Evolutionary conservation across 2,797 vertebrate species (phyloP).

Genomic region (Alosa sapidissima): DNA sequence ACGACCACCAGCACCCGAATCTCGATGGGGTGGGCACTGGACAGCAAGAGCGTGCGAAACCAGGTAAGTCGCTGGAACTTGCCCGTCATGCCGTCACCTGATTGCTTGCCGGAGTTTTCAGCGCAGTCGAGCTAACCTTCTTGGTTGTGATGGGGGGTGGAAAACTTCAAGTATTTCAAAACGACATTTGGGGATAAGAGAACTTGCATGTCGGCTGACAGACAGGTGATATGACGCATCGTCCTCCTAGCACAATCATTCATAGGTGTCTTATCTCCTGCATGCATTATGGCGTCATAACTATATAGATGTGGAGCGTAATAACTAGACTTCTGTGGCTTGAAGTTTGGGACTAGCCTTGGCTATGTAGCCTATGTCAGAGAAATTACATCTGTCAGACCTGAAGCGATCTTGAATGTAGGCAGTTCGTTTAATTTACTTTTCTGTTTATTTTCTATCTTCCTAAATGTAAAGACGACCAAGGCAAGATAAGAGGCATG

Average conservation of each 20-base stretch:
- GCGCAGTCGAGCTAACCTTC: neutral
- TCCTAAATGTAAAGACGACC: neutral
- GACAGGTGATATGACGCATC: neutral
- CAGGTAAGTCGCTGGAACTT: constrained; percentile 7
- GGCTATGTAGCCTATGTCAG: neutral
- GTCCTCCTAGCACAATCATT: neutral
- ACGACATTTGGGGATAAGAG: neutral
- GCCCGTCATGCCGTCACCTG: neutral
- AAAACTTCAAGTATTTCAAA: neutral
- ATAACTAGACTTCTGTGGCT: neutral
- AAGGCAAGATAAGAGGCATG: constrained; percentile 26
- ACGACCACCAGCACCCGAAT: neutral
- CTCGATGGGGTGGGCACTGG: neutral
- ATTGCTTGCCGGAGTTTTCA: neutral
- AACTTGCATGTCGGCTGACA: neutral
- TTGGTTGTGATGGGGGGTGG: neutral
- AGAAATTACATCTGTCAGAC: neutral
- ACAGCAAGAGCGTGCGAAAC: neutral
- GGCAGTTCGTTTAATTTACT: neutral
- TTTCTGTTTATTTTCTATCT: neutral
- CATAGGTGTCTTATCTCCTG: neutral
- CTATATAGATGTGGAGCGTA: neutral
- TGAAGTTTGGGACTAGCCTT: constrained; percentile 7
- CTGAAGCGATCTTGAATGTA: neutral
- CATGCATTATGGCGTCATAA: constrained; percentile 11